A percentile compares a stretch with the other conserved stretches of the same genome.
phyloP scores from a whole-genome alignment of 2,113 vertebrate genomes.

The Chlorodrepanis virens region DNA sequence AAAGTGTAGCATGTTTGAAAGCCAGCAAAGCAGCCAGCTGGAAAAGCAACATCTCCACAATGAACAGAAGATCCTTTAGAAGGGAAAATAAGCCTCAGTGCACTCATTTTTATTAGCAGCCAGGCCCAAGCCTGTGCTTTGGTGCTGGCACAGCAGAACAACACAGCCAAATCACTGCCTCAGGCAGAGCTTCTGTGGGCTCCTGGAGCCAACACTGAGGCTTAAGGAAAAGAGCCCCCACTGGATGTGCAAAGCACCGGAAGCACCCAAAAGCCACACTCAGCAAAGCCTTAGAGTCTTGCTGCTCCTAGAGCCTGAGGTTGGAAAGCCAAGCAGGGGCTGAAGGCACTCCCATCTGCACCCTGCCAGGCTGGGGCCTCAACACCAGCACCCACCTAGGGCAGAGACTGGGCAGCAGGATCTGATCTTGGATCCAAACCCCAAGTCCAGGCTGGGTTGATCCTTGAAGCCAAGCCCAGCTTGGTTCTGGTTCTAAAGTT shows the following conservation, averaged over 20 bases:
- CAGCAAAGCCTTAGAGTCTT: background rate
- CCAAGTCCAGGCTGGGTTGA: rapidly evolving
- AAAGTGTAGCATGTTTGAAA: background rate
- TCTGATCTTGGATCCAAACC: background rate
- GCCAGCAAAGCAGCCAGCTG: background rate
- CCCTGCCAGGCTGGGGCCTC: background rate
- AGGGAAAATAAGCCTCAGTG: background rate
- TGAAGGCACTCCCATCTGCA: background rate
- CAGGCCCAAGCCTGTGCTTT: background rate
- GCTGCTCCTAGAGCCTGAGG: background rate
- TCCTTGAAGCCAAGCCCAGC: background rate
- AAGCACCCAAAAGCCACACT: background rate
- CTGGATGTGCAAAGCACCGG: background rate
- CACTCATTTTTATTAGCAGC: background rate
- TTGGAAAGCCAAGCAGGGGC: background rate
- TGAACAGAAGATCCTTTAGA: background rate
- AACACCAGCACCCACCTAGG: background rate
- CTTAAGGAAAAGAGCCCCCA: background rate
- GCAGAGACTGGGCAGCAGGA: background rate
- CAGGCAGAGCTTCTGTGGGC: background rate
- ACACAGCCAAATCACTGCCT: rapidly evolving
- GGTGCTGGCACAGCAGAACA: background rate
- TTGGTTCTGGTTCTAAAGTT: too few species aligned
- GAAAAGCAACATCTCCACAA: background rate
- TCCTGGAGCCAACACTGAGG: background rate